Evolutionary conservation across 2,113 vertebrate genomes (phyloP), one percentile per base, ranked within the genome.

Genomic region (Saimiri boliviensis): DNA sequence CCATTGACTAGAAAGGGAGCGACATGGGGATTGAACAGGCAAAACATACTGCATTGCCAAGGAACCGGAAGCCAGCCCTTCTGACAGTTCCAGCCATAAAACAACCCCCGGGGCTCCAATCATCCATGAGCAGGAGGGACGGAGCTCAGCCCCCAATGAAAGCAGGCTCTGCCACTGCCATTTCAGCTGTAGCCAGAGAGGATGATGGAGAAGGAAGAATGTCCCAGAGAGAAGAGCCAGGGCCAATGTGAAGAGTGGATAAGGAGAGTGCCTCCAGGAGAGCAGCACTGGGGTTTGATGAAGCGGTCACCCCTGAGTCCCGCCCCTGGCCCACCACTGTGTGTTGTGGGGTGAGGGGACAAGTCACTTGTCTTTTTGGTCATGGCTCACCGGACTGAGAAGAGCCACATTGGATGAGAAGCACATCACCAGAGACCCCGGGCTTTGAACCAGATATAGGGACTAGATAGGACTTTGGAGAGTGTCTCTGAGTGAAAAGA

Each of bases 281-380:
- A 1, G 60, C 47, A 42, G 17, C n/a, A 35, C 60, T 27, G 6
- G 30, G 2, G 14, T 5, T 9, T 10, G 0, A 3, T 0, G 16
- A 21, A 30, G 21, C 21, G 45, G 32, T 17, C 6, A 12, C 37
- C 30, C 37, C 23, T 2, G 40, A 19, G 49, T 1, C 20, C 52
- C 1, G 8, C 16, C 76, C 76, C 60, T 14, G 4, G 19, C 13
- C 45, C 11, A 1, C 21, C 0, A 2, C 87, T 6, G 7, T 6
- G 7, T 47, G 30, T 30, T 8, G 12, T 1, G 1, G 52, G 27
- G 37, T 1, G 3, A 21, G 20, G 37, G 47, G 60, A 11, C 37
- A 25, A 9, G 9, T 42, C 25, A 2, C n/a, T 25, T n/a, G 89
- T 45, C 79, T 45, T 56, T 71, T 70, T 45, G 17, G 40, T 47